Evolutionary conservation across 2,888 invertebrate species (phyloP).

Genomic region (Tipula vernalis): DNA sequence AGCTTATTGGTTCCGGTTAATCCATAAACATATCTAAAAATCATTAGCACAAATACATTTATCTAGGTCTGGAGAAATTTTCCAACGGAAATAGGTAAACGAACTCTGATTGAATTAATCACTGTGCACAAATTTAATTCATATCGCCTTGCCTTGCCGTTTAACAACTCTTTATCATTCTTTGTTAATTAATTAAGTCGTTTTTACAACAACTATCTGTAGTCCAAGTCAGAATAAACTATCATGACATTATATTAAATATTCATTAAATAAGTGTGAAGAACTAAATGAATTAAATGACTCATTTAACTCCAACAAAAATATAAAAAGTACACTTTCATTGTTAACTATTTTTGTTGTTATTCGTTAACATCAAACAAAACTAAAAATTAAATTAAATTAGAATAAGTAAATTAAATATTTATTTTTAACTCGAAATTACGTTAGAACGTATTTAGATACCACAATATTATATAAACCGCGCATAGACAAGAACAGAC

Average conservation of each 20-base stretch:
- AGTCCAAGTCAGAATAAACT: not conserved
- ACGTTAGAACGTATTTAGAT: not conserved
- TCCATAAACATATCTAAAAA: not conserved
- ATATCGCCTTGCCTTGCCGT: not conserved
- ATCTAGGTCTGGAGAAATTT: not conserved
- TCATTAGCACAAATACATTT: not conserved
- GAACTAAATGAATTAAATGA: not conserved
- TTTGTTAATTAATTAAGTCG: not conserved
- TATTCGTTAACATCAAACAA: not conserved
- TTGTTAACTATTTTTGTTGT: not conserved
- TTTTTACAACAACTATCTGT: not conserved
- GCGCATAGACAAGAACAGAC: not conserved
- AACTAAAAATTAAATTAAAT: not conserved
- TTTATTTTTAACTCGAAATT: not conserved
- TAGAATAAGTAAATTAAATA: not conserved
- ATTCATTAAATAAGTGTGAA: not conserved
- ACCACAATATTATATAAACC: not conserved
- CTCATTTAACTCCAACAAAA: not conserved
- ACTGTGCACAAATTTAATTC: not conserved
- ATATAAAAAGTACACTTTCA: not conserved
- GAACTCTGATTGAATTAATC: not conserved
- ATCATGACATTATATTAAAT: not conserved
- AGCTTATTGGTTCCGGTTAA: not conserved
- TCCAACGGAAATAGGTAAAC: not conserved
- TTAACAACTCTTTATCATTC: not conserved